Base-by-base conservation (phyloP, 1,140 invertebrate genomes). In the Bombus breviceps region DNA sequence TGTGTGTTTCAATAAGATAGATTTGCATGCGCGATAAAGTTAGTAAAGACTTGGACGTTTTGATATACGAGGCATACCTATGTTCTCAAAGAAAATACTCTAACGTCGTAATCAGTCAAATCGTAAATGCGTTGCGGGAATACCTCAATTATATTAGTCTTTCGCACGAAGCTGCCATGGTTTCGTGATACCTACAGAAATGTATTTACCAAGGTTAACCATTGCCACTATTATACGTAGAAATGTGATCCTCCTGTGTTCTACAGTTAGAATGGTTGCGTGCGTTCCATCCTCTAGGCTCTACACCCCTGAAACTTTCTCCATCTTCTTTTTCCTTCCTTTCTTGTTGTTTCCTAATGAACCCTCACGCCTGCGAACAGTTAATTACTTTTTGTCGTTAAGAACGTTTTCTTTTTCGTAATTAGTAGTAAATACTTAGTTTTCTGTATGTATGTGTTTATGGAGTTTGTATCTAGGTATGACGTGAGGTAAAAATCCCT, bases 181-280 rank as follows among this genome's bases (percentile, higher is more conserved):
- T 86, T 80, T 89, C 81, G 81, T 76, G 86, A 85, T 81, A 88
- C 79, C 71, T 88, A 86, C 81, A 68, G 79, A 37, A 86, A 86
- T 82, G 89, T 89, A 90, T 87, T 79, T 81, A 59, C 87, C 93
- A 94, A 94, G 93, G 93, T 93, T 90, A 94, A 91, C 92, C 85
- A 89, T 66, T 72, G 75, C 85, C 81, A 72, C 18, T 22, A 13
- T 57, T 66, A 62, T 87, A 79, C 66, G 85, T 72, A 53, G 87
- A 83, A 90, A 90, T 82, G 82, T 73, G 78, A 92, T 88, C 87
- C 91, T 69, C 75, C 82, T 82, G 81, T 84, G 84, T 89, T 88
- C 84, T 72, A 80, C 83, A 72, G 81, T 92, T 85, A 41, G 82
- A 81, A 77, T 68, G 68, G 68, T 89, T 93, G 93, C 93, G 92